phyloP scores from a whole-genome alignment of 1,140 invertebrate genomes.

The Aporrectodea caliginosa region DNA sequence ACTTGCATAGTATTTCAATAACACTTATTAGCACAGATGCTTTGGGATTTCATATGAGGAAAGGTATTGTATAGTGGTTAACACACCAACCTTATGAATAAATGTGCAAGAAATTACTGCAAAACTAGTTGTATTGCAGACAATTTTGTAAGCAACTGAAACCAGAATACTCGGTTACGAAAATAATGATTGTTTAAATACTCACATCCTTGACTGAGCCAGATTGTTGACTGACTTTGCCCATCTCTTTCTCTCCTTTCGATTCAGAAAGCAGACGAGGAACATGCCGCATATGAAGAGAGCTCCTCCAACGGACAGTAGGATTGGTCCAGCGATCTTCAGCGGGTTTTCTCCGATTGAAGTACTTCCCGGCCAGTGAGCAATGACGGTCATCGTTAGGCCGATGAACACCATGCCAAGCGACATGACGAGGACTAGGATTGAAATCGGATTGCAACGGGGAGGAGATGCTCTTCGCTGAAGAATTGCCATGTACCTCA shows the following conservation, averaged over 20 bases:
- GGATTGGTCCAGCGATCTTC: conserved; percentile 25
- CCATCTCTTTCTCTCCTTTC: neutral
- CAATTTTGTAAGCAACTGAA: too few species aligned
- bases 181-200: too few species aligned
- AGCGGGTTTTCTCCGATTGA: conserved; percentile 26
- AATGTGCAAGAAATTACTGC: too few species aligned
- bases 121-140: too few species aligned
- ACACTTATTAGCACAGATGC: too few species aligned
- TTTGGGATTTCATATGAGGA: too few species aligned
- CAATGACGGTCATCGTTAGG: conserved; percentile 31
- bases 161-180: too few species aligned
- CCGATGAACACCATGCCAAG: conserved; percentile 32
- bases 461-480: conserved; percentile 24
- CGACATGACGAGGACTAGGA: conserved; percentile 28
- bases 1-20: too few species aligned
- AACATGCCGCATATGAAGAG: conserved; percentile 18
- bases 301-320: conserved; percentile 22
- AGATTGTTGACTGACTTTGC: neutral
- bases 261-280: conserved; percentile 8
- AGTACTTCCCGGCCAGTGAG: conserved; percentile 31
- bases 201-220: neutral
- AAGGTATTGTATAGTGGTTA: too few species aligned
- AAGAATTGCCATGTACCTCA: conserved; percentile 19
- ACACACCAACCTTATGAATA: too few species aligned
- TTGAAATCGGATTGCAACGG: conserved; percentile 16